Evolutionary conservation across 2,888 invertebrate species (phyloP), one percentile per base, ranked within the genome.

Genomic region (Timema podura): DNA sequence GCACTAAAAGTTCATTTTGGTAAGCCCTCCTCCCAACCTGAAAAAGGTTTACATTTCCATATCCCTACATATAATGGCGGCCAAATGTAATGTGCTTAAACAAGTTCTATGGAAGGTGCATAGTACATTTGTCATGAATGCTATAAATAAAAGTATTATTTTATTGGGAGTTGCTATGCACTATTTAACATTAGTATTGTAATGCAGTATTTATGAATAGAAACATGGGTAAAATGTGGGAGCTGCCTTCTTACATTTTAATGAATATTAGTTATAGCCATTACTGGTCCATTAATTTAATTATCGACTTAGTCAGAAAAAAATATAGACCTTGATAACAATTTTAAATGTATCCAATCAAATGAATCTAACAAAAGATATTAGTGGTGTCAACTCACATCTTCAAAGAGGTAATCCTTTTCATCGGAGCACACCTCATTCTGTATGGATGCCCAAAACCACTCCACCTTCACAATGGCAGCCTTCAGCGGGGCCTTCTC

Each of bases 381-480:
- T 3, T 45, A 48, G 47, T 15, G 5, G 45, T 8, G 45, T 6
- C 10, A 11, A 86, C 89, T 89, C 84, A 92, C 92, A 82, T 92
- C 91, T 82, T 92, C 91, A 79, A 93, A 94, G 16, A 91, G 85
- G 83, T 96, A 96, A 76, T 96, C 91, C 79, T 90, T 89, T 81
- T 97, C 98, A 78, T 93, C 92, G 73, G 95, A 94, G 77, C 93
- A 92, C 75, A 92, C 93, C 78, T 96, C 95, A 85, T 97, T 95
- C 83, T 97, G 97, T 73, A 98, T 94, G 65, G 96, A 96, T 54
- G 93, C 94, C 98, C 98, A 98, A 83, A 98, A 98, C 98, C 98
- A 98, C 84, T 97, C 95, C 7, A 92, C 92, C 82, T 93, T 94
- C 69, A 95, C 91, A 74, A 95, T 85, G 79, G 90, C 89, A 47